Evolutionary conservation across 92 coral and sea anemone species (phyloP), one percentile per base, ranked within the genome.

Genomic region (Plumapathes pennacea): DNA sequence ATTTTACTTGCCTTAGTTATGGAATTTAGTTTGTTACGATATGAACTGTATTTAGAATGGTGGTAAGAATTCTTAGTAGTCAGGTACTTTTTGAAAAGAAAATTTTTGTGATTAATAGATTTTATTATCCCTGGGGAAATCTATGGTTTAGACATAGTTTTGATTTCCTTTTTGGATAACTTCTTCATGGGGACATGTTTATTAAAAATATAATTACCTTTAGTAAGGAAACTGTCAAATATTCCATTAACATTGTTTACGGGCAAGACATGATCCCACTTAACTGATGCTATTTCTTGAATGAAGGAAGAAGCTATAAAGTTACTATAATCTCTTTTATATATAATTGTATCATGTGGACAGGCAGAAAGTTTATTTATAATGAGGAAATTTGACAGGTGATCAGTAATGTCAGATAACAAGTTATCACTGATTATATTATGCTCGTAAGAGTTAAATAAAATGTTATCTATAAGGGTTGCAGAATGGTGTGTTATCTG

Each of bases 391-490:
- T 82, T 76, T 38, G 84, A 84, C 25, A 76, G 56, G 37, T 80
- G 76, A 39, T 80, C 82, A 46, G 76, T 38, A 11, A 73, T 15
- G 36, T 53, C 82, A 49, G 24, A 56, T 6, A 80, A 34, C 28
- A 64, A 38, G 43, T 80, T 80, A 12, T 77, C 71, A 65, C 87
- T 73, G 3, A 71, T 54, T 40, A 60, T 45, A 24, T 73, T 41
- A 52, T 72, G 54, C 25, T 65, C 82, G 24, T 67, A 31, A 12
- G 87, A 65, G 44, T 64, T 80, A 31, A 74, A 65, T 28, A 73
- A 74, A 46, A 81, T 81, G 33, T 82, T 75, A 27, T 82, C 88
- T 31, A 81, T 74, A 13, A 74, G 58, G 21, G 88, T 73, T 13
- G 83, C 83, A 29, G 83, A 24, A 36, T 75, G 60, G 38, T 81